Evolutionary conservation across 2,888 invertebrate genomes (phyloP), one percentile per base, ranked within the genome.

Genomic region (Lithophane semibrunnea): DNA sequence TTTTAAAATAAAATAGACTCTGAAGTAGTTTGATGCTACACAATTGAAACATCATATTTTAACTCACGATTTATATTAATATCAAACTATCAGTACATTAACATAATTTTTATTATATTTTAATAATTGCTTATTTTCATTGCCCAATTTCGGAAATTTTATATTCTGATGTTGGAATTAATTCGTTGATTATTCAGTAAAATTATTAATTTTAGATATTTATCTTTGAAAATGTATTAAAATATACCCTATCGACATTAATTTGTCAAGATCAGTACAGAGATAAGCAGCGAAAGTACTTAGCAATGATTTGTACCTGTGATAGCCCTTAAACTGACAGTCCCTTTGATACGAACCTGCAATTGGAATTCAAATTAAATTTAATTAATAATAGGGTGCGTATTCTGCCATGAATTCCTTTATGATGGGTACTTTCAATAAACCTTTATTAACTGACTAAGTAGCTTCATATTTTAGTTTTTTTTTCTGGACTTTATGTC

Each of bases 281-380:
- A 76, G 88, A 87, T 86, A 79, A 52, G 60, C 64, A 65, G 73
- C 8, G 58, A 56, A 70, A 75, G 80, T 84, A 77, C 85, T 86
- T 84, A 73, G 71, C 73, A 69, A 84, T 88, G 79, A 88, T 88
- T 88, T 83, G 87, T 86, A 83, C 87, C 82, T 84, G 79, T 77
- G 86, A 86, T 87, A 87, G 73, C 85, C 82, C 83, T 85, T 80
- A 75, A 87, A 85, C 83, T 88, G 90, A 88, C 88, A 83, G 77
- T 75, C 86, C 82, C 89, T 89, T 90, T 91, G 88, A 89, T 90
- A 91, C 87, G 86, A 84, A 72, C 81, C 87, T 88, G 86, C 86
- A 90, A 89, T 89, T 83, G 88, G 88, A 90, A 91, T 91, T 88
- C 84, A 84, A 90, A 90, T 92, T 91, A 86, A 92, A 90, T 89